Evolutionary conservation across 2,888 invertebrate genomes (phyloP), one percentile per base, ranked within the genome.

Genomic region (Ichneumon xanthorius): DNA sequence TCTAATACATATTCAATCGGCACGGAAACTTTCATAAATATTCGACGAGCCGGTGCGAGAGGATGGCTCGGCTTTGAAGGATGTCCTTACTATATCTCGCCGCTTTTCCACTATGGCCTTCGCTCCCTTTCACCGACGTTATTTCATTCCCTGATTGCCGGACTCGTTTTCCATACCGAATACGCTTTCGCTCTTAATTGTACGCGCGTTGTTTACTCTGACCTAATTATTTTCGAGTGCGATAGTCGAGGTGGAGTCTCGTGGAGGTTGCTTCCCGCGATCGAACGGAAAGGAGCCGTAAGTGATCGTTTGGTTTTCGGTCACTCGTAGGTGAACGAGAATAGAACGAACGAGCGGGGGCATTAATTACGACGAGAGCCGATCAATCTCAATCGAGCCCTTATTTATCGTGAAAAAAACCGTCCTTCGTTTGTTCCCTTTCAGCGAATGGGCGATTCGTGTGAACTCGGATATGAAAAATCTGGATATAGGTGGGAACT

Each of bases 1-100:
- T 53, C 65, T 65, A 67, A 76, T 76, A 65, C 65, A 76, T 76
- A 76, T 76, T 76, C 76, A 76, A 76, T 76, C 65, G 65, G 53
- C 65, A 16, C 76, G 63, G 65, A 67, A 48, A 65, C 65, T 76
- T 76, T 76, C 63, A 76, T 76, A 76, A 76, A 76, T 76, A 76
- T 76, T 76, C 76, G 76, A 50, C 65, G 65, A 76, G 76, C 22
- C 19, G 76, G 67, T 76, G 22, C 37, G 53, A 53, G 63, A 14
- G 63, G 63, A 30, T 11, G 63, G 30, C 16, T 4, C 30, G 53
- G 65, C 76, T 76, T 76, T 67, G 53, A 67, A 67, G 65, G 67
- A 76, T 67, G 76, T 67, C 65, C 65, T 50, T 67, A 67, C 75
- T 75, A 75, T 65, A 37, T 67, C 76, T 67, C 67, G 16, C 37